Conservation (phyloP, 2,797 vertebrate genomes). For the Gymnothorax reevesii region DNA sequence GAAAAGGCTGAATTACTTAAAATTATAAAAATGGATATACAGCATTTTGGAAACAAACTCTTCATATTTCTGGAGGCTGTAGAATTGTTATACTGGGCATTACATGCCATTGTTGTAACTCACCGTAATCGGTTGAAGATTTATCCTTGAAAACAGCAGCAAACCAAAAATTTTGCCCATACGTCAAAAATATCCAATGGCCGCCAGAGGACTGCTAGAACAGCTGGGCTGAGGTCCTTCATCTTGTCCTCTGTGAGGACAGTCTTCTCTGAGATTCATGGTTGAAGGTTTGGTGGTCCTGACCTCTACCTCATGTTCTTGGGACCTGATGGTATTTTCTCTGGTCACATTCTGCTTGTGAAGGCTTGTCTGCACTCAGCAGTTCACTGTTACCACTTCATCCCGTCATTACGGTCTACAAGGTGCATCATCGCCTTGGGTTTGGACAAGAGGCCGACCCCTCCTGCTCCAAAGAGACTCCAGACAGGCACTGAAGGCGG, state of each 20-base stretch:
- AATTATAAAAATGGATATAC: no score
- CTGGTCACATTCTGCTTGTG: background rate
- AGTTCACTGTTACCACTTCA: background rate
- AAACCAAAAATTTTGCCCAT: background rate
- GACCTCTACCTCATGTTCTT: background rate
- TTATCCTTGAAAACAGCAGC: background rate
- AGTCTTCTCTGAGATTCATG: background rate
- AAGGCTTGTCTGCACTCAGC: background rate
- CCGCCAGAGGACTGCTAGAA: background rate
- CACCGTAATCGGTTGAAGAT: background rate
- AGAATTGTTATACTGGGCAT: background rate
- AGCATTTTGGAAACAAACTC: no score
- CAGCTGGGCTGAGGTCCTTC: background rate
- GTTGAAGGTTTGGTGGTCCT: background rate
- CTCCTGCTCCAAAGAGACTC: conserved; percentile 68
- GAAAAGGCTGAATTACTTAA: background rate
- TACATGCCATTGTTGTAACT: background rate
- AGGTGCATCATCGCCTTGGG: conserved; percentile 91
- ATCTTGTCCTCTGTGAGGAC: background rate
- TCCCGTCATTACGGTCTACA: conserved; percentile 14
- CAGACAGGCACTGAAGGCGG: conserved; percentile 52
- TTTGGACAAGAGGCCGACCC: conserved; percentile 81
- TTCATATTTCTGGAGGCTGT: background rate
- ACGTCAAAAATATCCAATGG: background rate
- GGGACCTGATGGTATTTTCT: background rate